Percentiles rank a stretch among this genome's conserved stretches.
Conservation (phyloP, 2,888 invertebrate species). For the Rhingia rostrata region DNA sequence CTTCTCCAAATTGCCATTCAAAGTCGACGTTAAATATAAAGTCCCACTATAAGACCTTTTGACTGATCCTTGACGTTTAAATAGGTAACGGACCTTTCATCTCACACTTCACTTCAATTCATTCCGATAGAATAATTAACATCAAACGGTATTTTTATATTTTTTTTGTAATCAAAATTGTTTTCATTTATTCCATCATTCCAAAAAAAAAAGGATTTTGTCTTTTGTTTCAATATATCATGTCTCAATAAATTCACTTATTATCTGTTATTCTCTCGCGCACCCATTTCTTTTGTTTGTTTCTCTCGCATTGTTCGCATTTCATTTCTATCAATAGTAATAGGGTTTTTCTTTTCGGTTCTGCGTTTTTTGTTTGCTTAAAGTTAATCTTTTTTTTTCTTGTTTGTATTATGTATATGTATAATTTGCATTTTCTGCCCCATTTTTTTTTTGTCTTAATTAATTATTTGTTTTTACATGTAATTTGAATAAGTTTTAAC, state of each 20-base stretch:
- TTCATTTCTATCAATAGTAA: constrained; percentile 60
- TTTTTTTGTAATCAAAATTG: constrained; percentile 73
- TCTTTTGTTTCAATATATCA: constrained; percentile 64
- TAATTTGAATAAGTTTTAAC: constrained; percentile 72
- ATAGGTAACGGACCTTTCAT: too few relatives aligned
- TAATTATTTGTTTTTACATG: constrained; percentile 50
- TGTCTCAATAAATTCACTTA: constrained; percentile 73
- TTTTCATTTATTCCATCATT: constrained; percentile 72
- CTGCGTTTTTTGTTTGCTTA: constrained; percentile 30
- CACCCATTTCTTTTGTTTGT: constrained; percentile 41
- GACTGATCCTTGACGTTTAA: too few relatives aligned
- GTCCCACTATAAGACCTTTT: too few relatives aligned
- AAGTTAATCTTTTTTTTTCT: constrained; percentile 41
- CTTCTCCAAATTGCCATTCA: too few relatives aligned
- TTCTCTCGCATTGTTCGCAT: constrained; percentile 51
- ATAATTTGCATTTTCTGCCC: constrained; percentile 57
- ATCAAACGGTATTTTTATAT: not conserved
- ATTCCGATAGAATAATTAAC: not conserved
- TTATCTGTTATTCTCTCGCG: constrained; percentile 63
- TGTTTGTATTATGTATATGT: constrained; percentile 67
- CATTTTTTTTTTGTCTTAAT: constrained; percentile 3
- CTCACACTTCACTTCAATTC: too few relatives aligned
- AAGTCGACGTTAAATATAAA: too few relatives aligned
- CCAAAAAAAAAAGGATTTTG: constrained; percentile 66
- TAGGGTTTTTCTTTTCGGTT: constrained; percentile 9